Evolutionary conservation across 2,888 invertebrate species (phyloP).

Genomic region (Amorpha juglandis): DNA sequence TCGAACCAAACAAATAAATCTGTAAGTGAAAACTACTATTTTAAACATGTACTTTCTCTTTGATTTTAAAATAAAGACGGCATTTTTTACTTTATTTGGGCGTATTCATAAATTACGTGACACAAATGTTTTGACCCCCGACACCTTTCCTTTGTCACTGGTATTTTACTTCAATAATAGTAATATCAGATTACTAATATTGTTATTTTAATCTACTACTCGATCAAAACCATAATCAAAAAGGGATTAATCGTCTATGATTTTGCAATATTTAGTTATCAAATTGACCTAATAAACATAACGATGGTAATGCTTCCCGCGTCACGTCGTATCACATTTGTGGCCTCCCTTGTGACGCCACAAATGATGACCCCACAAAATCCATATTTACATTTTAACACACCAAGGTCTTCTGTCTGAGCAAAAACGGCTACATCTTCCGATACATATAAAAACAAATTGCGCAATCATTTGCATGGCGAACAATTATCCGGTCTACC

Average conservation of each 20-base stretch:
- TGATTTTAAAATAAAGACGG: neutral
- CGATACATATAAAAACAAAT: neutral
- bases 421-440: neutral
- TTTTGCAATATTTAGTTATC: neutral
- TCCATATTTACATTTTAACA: conserved; percentile 6
- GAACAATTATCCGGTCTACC: conserved; percentile 19
- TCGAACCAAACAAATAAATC: conserved; percentile 50
- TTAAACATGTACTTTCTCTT: conserved; percentile 17
- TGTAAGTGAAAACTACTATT: conserved; percentile 40
- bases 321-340: neutral
- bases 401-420: neutral
- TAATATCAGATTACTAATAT: neutral
- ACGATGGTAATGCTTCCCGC: neutral
- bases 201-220: neutral
- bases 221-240: neutral
- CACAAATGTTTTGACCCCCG: neutral
- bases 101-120: neutral
- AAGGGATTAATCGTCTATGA: neutral
- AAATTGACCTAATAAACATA: neutral
- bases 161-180: neutral
- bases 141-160: neutral
- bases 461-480: conserved; percentile 19
- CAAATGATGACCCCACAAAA: neutral
- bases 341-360: neutral
- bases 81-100: neutral